Conservation (phyloP, 2,113 vertebrate species). For the Pachycephala philippinensis region DNA sequence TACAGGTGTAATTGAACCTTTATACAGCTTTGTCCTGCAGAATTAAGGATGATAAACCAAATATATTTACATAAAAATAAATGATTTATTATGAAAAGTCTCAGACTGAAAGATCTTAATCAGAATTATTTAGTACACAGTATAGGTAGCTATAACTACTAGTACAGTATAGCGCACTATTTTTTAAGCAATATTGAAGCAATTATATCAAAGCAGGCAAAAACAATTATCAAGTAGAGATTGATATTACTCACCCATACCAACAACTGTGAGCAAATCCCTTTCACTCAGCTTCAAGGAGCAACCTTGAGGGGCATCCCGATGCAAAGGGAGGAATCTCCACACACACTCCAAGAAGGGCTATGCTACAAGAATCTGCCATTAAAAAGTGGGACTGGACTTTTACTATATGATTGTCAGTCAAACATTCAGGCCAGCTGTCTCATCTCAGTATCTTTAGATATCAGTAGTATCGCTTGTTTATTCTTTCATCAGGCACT, state of each 20-base stretch:
- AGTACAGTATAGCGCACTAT: not conserved
- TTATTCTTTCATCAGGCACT: not conserved
- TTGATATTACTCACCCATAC: not conserved
- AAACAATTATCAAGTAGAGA: not conserved
- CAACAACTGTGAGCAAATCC: not conserved
- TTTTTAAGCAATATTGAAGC: not conserved
- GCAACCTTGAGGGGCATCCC: not conserved
- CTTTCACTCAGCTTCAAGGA: not conserved
- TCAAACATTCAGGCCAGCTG: not conserved
- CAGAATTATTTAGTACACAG: not conserved
- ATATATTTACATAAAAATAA: not conserved
- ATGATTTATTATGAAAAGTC: not conserved
- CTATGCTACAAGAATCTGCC: not conserved
- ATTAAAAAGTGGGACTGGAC: not conserved
- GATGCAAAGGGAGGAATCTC: not conserved
- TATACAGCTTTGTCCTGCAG: not conserved
- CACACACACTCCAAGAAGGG: not conserved
- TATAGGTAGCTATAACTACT: not conserved
- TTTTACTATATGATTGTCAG: not conserved
- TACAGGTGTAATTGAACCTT: not conserved
- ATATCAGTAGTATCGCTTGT: not conserved
- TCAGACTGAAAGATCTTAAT: not conserved
- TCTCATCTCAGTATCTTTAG: not conserved
- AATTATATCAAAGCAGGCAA: not conserved
- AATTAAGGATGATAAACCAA: not conserved